A percentile compares a stretch with the other conserved stretches of the same genome.
Evolutionary conservation across 2,113 vertebrate species (phyloP).

Genomic region (Heterochromis multidens): DNA sequence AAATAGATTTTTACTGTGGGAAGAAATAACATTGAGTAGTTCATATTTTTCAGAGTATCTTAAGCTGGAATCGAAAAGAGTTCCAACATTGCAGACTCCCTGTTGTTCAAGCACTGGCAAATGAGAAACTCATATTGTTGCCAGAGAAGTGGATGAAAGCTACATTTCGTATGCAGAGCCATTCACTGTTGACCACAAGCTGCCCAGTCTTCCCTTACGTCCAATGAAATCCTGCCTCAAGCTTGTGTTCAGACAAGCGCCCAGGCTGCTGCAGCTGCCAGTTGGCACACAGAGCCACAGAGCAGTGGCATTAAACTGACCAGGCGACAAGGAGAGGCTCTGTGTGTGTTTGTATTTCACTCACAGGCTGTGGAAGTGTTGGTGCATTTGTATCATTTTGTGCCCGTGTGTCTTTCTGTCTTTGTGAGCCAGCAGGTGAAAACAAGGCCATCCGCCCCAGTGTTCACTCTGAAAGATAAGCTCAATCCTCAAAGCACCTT

Average conservation of each 20-base stretch:
- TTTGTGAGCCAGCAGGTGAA: constrained; percentile 3
- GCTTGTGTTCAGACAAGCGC: constrained; percentile 49
- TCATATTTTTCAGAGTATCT: neutral
- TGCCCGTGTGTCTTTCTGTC: neutral
- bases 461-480: constrained; percentile 38
- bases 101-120: constrained; percentile 28
- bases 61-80: neutral
- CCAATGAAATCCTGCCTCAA: constrained; percentile 48
- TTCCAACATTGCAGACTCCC: neutral
- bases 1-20: neutral
- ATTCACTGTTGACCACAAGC: constrained; percentile 50
- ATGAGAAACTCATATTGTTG: constrained; percentile 13
- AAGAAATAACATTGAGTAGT: neutral
- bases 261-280: constrained; percentile 36
- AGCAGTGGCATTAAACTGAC: constrained; percentile 36
- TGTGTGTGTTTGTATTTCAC: neutral
- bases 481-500: constrained; percentile 13
- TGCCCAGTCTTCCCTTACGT: constrained; percentile 24
- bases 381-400: neutral
- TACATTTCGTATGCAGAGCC: constrained; percentile 53
- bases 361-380: neutral
- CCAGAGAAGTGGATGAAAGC: constrained; percentile 54
- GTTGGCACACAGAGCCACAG: constrained; percentile 26
- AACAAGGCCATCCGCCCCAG: neutral
- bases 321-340: neutral